A percentile compares a stretch with the other conserved stretches of the same genome.
phyloP scores from a whole-genome alignment of 2,113 vertebrate genomes.

The Saimiri boliviensis region DNA sequence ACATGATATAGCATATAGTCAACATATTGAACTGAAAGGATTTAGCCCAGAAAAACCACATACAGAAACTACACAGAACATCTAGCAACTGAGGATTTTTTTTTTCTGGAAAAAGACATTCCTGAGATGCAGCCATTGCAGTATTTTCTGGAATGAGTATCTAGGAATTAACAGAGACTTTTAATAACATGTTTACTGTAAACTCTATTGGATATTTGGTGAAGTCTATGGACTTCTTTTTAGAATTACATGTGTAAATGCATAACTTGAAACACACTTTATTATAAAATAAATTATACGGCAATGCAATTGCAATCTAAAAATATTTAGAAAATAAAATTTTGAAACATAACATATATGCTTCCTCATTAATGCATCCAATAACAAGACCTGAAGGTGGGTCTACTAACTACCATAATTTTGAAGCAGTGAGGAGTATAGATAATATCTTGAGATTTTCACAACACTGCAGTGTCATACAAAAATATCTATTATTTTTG shows the following conservation, averaged over 20 bases:
- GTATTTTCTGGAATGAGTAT: background rate
- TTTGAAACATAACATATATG: background rate
- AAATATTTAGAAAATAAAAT: slow-evolving; percentile 12
- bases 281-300: background rate
- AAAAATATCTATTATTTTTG: background rate
- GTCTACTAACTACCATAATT: background rate
- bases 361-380: background rate
- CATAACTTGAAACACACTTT: background rate
- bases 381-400: background rate
- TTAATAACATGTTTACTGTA: background rate
- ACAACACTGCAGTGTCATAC: background rate
- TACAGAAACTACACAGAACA: background rate
- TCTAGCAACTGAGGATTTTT: background rate
- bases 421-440: background rate
- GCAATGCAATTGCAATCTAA: background rate
- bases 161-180: background rate
- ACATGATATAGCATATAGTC: background rate
- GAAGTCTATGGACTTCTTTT: background rate
- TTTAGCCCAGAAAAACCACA: background rate
- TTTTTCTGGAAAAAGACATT: background rate
- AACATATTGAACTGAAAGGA: background rate
- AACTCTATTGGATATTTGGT: background rate
- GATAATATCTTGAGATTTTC: background rate
- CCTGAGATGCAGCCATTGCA: background rate
- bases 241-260: background rate